Evolutionary conservation across 2,113 vertebrate genomes (phyloP).

Genomic region (Cathartes aura): DNA sequence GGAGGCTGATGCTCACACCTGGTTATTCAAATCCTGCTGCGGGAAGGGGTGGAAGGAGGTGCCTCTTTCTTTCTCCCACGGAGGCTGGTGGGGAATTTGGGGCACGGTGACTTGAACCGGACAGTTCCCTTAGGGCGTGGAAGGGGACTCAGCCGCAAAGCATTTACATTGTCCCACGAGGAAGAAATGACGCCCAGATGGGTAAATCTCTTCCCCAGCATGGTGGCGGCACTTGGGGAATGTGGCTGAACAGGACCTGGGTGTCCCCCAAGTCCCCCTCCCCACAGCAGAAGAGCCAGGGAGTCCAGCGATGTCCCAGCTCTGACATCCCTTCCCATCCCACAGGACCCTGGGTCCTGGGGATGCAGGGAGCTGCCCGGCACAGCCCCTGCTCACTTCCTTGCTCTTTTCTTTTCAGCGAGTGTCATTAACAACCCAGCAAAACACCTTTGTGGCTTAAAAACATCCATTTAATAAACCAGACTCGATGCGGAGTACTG

Average conservation of each 20-base stretch:
- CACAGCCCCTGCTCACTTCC: accelerated
- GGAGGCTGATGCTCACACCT: slow-evolving; percentile 18
- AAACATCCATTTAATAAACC: not conserved
- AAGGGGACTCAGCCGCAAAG: not conserved
- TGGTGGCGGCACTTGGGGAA: not conserved
- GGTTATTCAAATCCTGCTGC: slow-evolving; percentile 18
- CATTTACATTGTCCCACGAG: not conserved
- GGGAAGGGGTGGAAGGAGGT: slow-evolving; percentile 20
- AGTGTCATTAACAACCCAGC: not conserved
- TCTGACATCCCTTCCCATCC: not conserved
- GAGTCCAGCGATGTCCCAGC: not conserved
- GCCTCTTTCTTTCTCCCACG: not conserved
- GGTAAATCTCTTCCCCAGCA: not conserved
- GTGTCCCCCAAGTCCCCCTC: not conserved
- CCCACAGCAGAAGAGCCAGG: accelerated
- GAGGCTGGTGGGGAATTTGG: not conserved
- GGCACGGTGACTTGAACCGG: not conserved
- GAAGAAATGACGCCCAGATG: accelerated
- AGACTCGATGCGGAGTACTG: accelerated
- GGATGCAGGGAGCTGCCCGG: accelerated
- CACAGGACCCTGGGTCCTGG: accelerated
- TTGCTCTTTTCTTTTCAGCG: not conserved
- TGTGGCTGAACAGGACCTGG: not conserved
- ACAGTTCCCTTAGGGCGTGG: not conserved
- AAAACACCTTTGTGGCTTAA: not conserved